Evolutionary conservation across 2,797 vertebrate genomes (phyloP).

Genomic region (Steatocranus sp.): DNA sequence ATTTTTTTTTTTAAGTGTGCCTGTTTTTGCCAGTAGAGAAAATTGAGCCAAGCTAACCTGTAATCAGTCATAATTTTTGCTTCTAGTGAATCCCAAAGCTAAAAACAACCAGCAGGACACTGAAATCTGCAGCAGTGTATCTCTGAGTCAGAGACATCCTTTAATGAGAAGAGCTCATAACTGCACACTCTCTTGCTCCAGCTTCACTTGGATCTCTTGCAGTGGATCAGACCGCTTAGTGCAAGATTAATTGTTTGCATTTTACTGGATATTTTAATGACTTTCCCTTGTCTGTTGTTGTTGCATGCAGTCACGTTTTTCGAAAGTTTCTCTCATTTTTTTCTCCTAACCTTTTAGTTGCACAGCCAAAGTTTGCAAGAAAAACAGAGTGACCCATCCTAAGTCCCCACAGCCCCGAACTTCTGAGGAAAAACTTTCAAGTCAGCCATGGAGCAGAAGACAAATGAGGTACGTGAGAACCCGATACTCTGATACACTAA

Average conservation of each 20-base stretch:
- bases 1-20: not conserved
- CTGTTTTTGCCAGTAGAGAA: not conserved
- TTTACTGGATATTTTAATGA: not conserved
- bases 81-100: not conserved
- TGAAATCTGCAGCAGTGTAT: not conserved
- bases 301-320: not conserved
- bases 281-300: not conserved
- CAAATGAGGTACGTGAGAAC: constrained; percentile 42
- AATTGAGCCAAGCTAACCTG: not conserved
- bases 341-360: not conserved
- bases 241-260: not conserved
- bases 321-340: not conserved
- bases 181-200: not conserved
- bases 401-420: not conserved
- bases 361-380: not conserved
- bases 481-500: not conserved
- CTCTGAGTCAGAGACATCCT: constrained; percentile 16
- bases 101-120: not conserved
- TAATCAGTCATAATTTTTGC: not conserved
- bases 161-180: constrained; percentile 35
- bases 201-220: not conserved
- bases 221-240: not conserved
- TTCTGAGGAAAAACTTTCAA: not conserved
- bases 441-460: constrained; percentile 73
- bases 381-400: not conserved